Base-by-base conservation (phyloP, 2,113 vertebrate species). In the Silurus glanis region DNA sequence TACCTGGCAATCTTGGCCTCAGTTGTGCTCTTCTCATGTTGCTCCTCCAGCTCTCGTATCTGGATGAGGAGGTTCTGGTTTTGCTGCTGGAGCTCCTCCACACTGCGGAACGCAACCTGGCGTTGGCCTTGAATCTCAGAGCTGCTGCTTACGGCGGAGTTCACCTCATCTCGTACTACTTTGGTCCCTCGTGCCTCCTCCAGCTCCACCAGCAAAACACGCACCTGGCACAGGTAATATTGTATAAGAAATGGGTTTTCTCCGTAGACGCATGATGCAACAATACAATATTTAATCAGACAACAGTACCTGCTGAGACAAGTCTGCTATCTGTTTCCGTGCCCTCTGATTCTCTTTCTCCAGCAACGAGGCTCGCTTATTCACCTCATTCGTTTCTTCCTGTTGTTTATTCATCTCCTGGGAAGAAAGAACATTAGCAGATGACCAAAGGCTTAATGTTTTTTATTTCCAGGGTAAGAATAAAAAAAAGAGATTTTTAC, bases 351-450 rank as follows among this genome's bases (percentile, higher is more conserved):
- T 97, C 5, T 98, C 97, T 89, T 94, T 96, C 90, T 97, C 96
- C 88, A 98, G 92, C 21, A 93, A 62, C 13, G 96, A 95, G 25
- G 94, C 93, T 47, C 90, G 91, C 82, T 98, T 97, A 88, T 97
- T 98, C 67, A 95, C 94, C 82, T 97, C 97, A 80, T 99, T 97
- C 0, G 95, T 95, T 9, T 96, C 95, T 81, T 97, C 98, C 88
- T 97, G 97, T 75, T 98, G 91, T 74, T 95, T 94, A 14, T 97
- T 97, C 84, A 99, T 97, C 91, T 99, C 97, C 98, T 99, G 69
- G 9, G 13, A 66, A 59, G 82, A 87, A 37, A 90, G 93, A 2
- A 47, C 3, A 9, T 58, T 16, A 49, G 47, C 12, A 53, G 37
- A 80, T 51, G n/a, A 82, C n/a, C 4, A 0, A 37, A 37, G 37